Evolutionary conservation across 2,797 vertebrate species (phyloP).

Genomic region (Bothrops alternatus): DNA sequence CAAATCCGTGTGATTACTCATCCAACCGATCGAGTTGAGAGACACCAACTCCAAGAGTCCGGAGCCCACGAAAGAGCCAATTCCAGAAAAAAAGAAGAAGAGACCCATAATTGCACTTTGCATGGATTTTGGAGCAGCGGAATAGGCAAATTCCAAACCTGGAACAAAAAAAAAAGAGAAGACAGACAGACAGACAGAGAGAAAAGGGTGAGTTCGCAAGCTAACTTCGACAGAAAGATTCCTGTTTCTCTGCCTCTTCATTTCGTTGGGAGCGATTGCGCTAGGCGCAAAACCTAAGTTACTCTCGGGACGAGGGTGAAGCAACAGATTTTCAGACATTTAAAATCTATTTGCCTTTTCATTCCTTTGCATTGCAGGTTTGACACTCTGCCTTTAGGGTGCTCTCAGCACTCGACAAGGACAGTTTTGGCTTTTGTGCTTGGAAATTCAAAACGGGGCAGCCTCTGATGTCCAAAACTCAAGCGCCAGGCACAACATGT

Average conservation of each 20-base stretch:
- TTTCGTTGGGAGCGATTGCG: neutral
- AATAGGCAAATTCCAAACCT: constrained; percentile 98
- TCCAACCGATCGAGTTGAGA: constrained; percentile 89
- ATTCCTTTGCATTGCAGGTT: neutral
- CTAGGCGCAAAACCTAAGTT: neutral
- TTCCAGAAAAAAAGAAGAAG: constrained; percentile 97
- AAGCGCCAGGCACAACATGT: neutral
- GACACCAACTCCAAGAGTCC: constrained; percentile 91
- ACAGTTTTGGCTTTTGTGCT: neutral
- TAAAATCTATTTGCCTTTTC: neutral
- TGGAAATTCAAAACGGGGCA: neutral
- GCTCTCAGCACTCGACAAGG: neutral
- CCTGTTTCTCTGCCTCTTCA: neutral
- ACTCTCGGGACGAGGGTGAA: fast-evolving
- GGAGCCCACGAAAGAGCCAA: constrained; percentile 95
- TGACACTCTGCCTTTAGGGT: neutral
- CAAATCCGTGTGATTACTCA: constrained; percentile 91
- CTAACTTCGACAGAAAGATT: neutral
- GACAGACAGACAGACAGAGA: neutral
- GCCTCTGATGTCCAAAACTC: neutral
- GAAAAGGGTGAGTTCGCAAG: neutral
- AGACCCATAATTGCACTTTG: constrained; percentile 98
- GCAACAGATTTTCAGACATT: neutral
- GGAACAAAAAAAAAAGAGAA: constrained; percentile 25
- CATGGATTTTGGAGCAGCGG: constrained; percentile 95